phyloP scores from a whole-genome alignment of 1,140 invertebrate species.

The Venturia canescens region DNA sequence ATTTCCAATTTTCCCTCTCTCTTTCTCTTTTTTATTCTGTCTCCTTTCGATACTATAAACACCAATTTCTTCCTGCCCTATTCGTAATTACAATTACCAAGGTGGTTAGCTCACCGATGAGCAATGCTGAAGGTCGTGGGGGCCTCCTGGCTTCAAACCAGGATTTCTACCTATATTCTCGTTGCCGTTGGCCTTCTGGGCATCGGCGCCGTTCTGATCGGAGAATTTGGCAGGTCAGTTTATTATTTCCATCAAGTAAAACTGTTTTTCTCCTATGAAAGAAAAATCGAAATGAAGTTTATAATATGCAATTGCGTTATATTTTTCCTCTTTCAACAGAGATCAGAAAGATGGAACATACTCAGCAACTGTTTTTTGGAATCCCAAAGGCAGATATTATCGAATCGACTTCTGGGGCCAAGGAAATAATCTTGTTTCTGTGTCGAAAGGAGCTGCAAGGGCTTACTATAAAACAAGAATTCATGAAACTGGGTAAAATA shows the following conservation, averaged over 20 bases:
- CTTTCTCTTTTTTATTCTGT: conserved; percentile 56
- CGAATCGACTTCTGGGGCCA: conserved; percentile 87
- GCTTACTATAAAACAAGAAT: conserved; percentile 84
- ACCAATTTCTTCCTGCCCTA: conserved; percentile 47
- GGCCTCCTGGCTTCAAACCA: conserved; percentile 86
- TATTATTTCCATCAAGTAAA: background rate
- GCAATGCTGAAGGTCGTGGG: conserved; percentile 87
- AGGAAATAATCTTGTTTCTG: conserved; percentile 81
- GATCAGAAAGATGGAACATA: conserved; percentile 85
- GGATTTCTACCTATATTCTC: conserved; percentile 84
- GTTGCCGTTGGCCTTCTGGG: conserved; percentile 82
- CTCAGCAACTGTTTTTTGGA: conserved; percentile 84
- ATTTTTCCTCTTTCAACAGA: conserved; percentile 68
- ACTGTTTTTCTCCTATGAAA: background rate
- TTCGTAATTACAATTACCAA: conserved; percentile 49
- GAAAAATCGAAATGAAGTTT: too few species aligned
- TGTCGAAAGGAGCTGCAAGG: conserved; percentile 81
- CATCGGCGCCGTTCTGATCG: conserved; percentile 82
- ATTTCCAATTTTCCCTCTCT: conserved; percentile 45
- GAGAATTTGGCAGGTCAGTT: conserved; percentile 81
- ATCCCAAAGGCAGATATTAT: conserved; percentile 80
- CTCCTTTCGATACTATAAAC: background rate
- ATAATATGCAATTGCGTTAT: too few species aligned
- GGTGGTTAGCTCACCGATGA: conserved; percentile 68
- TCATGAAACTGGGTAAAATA: conserved; percentile 78